phyloP scores from a whole-genome alignment of 2,113 vertebrate genomes.

The cattle (Bos taurus) region ARS-UCD2.0 NC_037348.1:33775501-33776000 shows the following conservation, averaged over 20 bases:
- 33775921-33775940: neutral
- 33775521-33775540: neutral
- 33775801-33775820: neutral
- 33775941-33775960: conserved; percentile 18
- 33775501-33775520: neutral
- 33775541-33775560: neutral
- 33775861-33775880: neutral
- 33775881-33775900: neutral
- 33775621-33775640: neutral
- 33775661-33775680: neutral
- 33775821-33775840: neutral
- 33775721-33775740: neutral
- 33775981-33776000: conserved; percentile 58
- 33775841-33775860: neutral
- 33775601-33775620: neutral
- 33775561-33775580: neutral
- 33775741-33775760: neutral
- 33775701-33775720: neutral
- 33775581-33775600: neutral
- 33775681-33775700: neutral
- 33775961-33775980: conserved; percentile 70
- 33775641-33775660: neutral
- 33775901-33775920: neutral
- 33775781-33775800: neutral
- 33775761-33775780: neutral